Conservation (phyloP, 2,113 vertebrate genomes). For the Eptesicus fuscus region DNA sequence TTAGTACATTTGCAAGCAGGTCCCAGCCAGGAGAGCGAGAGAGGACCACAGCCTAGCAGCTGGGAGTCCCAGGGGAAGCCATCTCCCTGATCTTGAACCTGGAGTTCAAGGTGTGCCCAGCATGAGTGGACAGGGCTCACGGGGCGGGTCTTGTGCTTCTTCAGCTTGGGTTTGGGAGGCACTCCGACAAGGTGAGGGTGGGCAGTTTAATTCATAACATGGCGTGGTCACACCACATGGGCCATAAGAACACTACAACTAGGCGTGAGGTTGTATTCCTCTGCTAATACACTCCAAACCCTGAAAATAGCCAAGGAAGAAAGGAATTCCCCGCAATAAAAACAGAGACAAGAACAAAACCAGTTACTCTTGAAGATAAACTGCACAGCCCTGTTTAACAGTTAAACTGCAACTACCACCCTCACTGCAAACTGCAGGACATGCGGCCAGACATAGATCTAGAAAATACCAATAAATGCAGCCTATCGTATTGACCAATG, state of each 20-base stretch:
- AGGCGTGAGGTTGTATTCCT: slow-evolving; percentile 80
- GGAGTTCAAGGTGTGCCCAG: not conserved
- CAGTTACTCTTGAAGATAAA: slow-evolving; percentile 26
- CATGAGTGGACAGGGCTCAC: not conserved
- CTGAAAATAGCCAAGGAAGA: slow-evolving; percentile 57
- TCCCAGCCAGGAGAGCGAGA: slow-evolving; percentile 52
- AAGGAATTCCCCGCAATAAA: slow-evolving; percentile 67
- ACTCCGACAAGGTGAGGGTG: slow-evolving; percentile 54
- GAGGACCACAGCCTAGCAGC: not conserved
- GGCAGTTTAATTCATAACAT: slow-evolving; percentile 75
- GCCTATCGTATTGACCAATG: not conserved
- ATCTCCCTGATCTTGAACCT: not conserved
- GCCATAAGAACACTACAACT: slow-evolving; percentile 76
- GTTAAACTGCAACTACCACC: not conserved
- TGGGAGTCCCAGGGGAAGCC: slow-evolving; percentile 39
- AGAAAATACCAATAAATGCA: not conserved
- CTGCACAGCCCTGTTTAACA: not conserved
- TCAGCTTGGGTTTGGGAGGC: not conserved
- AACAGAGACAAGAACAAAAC: slow-evolving; percentile 59
- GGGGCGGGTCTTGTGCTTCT: not conserved
- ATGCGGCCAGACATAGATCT: not conserved
- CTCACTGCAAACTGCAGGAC: not conserved
- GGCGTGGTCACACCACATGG: slow-evolving; percentile 78
- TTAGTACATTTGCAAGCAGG: slow-evolving; percentile 31
- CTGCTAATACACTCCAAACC: slow-evolving; percentile 67